Percentiles rank a stretch among this genome's conserved stretches.
Conservation (phyloP, 92 coral and sea anemone genomes). For the Epizoanthus scotinus region DNA sequence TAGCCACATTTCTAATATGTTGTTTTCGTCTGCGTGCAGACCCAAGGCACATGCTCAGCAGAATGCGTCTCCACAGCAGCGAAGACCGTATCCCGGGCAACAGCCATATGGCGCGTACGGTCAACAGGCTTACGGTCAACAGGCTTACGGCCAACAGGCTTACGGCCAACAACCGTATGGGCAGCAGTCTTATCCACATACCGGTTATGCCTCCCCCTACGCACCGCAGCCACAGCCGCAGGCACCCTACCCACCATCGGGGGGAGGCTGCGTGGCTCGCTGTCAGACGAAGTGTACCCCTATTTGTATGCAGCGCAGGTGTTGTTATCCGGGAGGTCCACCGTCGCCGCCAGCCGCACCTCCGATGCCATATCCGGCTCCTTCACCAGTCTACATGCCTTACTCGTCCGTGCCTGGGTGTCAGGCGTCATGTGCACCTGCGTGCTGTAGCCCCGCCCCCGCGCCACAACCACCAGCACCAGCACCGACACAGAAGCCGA, state of each 20-base stretch:
- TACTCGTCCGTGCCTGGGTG: conserved; percentile 52
- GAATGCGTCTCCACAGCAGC: background rate
- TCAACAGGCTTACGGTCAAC: background rate
- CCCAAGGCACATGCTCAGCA: background rate
- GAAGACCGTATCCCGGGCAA: conserved; percentile 5
- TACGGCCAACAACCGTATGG: conserved; percentile 6
- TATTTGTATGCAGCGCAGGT: conserved; percentile 76
- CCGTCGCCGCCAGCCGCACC: conserved; percentile 50
- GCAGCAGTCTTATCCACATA: conserved; percentile 2
- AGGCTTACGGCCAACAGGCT: background rate
- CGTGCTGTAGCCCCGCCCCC: conserved; percentile 67
- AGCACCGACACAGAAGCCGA: conserved; percentile 51
- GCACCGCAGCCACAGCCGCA: conserved; percentile 19
- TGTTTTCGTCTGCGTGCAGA: background rate
- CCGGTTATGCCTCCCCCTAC: conserved; percentile 6
- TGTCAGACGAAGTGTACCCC: conserved; percentile 80
- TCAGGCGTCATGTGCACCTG: conserved; percentile 77
- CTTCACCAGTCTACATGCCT: conserved; percentile 55
- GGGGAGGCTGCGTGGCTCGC: conserved; percentile 68
- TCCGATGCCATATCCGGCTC: conserved; percentile 61
- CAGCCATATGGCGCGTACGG: conserved; percentile 17
- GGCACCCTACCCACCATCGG: conserved; percentile 66
- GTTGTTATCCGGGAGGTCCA: conserved; percentile 56
- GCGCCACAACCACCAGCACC: conserved; percentile 51
- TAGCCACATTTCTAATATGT: background rate